phyloP scores from a whole-genome alignment of 1,140 invertebrate genomes.

The Lysiphlebus fabarum region DNA sequence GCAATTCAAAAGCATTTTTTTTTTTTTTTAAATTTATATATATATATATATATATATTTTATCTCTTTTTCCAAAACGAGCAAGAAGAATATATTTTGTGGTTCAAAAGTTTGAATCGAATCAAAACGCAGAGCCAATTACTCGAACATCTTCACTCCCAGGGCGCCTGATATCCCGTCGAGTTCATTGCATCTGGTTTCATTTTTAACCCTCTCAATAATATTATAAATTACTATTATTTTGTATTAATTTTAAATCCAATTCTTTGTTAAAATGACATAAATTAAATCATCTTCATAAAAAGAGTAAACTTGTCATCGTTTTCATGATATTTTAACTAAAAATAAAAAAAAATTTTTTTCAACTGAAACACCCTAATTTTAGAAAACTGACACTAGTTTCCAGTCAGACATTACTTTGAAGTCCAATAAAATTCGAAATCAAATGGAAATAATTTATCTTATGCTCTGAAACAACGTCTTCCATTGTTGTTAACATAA shows the following conservation, averaged over 20 bases:
- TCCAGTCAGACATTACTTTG: no score
- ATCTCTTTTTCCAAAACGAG: background rate
- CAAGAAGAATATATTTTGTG: constrained; percentile 1
- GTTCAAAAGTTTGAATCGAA: constrained; percentile 35
- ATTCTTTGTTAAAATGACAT: background rate
- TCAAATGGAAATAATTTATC: no score
- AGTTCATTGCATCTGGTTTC: constrained; percentile 35
- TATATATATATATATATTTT: background rate
- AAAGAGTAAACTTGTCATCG: no score
- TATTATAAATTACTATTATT: background rate
- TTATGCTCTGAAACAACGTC: no score
- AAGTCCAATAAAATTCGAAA: no score
- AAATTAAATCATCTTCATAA: no score
- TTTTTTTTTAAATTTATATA: background rate
- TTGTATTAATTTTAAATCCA: no score
- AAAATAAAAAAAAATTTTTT: no score
- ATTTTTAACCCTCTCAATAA: background rate
- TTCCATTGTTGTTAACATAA: no score
- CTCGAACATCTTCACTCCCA: constrained; percentile 42
- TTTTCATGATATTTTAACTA: no score
- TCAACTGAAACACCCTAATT: no score
- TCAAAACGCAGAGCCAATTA: constrained; percentile 36
- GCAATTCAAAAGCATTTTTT: constrained; percentile 5
- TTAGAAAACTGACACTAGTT: no score
- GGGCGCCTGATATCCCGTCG: constrained; percentile 39